phyloP scores from a whole-genome alignment of 2,113 vertebrate genomes.

The Mionectes macconnelli region DNA sequence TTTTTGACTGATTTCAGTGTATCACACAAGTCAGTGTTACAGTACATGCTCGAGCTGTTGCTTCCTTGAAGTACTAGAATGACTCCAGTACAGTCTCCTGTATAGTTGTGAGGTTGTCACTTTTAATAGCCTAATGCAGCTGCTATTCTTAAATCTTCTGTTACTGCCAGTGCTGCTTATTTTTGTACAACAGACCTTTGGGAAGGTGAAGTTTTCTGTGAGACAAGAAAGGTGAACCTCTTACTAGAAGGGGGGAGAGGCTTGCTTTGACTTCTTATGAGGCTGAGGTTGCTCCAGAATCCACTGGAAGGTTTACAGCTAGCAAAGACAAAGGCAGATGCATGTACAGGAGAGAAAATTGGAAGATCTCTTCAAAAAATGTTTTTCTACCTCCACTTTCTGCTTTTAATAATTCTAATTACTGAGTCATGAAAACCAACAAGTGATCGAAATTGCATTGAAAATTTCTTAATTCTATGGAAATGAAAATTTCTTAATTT shows the following conservation, averaged over 20 bases:
- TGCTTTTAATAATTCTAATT: background rate
- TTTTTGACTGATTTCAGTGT: background rate
- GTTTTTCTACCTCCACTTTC: background rate
- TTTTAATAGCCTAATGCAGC: background rate
- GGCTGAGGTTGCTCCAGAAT: background rate
- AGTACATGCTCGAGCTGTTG: background rate
- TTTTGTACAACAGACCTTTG: background rate
- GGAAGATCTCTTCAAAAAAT: background rate
- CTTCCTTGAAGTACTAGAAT: background rate
- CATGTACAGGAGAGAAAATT: background rate
- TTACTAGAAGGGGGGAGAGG: background rate
- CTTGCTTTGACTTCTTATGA: background rate
- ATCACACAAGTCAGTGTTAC: background rate
- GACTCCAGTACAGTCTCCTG: rapidly evolving
- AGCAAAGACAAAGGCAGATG: background rate
- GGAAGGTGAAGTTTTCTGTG: background rate
- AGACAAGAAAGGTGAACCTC: background rate
- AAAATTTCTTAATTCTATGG: background rate
- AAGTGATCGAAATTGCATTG: background rate
- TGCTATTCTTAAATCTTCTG: background rate
- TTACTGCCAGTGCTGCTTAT: background rate
- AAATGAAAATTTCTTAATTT: background rate
- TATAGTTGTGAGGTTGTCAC: background rate
- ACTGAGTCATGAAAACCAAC: background rate
- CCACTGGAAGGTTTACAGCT: background rate